Percentiles rank a stretch among this genome's conserved stretches.
These are phyloP conservation scores for Glossophaga mutica DNA, from an alignment of 2,797 vertebrate species.

Conservation along the genomic window DNA sequence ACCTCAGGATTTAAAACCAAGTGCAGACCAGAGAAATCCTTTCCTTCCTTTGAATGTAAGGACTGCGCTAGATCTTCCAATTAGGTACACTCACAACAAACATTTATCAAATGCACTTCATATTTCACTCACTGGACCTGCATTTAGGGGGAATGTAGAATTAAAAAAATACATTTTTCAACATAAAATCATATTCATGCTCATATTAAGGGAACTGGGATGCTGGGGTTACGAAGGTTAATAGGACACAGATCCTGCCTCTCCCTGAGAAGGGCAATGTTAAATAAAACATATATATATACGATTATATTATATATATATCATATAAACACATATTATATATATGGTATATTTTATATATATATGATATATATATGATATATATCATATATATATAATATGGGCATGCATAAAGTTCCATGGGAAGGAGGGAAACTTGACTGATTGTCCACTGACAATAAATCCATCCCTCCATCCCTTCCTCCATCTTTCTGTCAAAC, in stretches of 20 bases:
- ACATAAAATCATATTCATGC: neutral
- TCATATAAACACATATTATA: too few relatives aligned
- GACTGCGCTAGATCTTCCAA: neutral
- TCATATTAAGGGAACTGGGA: neutral
- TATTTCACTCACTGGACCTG: neutral
- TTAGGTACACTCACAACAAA: neutral
- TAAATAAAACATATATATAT: neutral
- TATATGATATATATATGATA: neutral
- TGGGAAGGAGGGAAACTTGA: neutral
- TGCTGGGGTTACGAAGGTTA: neutral
- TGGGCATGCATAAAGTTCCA: neutral
- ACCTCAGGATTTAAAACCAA: slow-evolving; percentile 19
- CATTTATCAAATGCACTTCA: neutral
- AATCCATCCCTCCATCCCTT: neutral
- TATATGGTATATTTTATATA: too few relatives aligned
- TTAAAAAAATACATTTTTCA: neutral
- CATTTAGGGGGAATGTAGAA: neutral
- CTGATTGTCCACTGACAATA: neutral
- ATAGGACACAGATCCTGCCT: neutral
- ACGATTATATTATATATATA: too few relatives aligned
- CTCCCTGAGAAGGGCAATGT: neutral
- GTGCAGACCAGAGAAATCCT: neutral
- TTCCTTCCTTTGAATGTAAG: neutral
- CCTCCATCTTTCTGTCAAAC: neutral
- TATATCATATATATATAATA: neutral